These are phyloP conservation scores for Carposina sasakii DNA, from an alignment of 1,140 invertebrate species.

Conservation along the genomic window DNA sequence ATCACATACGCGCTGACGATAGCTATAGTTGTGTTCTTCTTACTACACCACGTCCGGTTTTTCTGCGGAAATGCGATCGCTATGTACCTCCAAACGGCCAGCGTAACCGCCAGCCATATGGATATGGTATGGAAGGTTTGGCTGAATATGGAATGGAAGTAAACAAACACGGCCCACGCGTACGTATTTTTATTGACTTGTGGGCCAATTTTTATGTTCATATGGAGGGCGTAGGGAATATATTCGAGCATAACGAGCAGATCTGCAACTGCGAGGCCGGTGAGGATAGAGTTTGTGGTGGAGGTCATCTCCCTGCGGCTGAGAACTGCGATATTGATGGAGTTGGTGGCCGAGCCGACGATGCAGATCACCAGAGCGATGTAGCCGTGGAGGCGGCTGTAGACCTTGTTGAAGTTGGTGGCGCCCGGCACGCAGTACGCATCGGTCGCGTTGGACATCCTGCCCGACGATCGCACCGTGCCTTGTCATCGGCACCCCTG, in stretches of 20 bases:
- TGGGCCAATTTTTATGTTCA: conserved; percentile 78
- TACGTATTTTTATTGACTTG: conserved; percentile 79
- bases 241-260: conserved; percentile 95
- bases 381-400: conserved; percentile 67
- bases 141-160: conserved; percentile 88
- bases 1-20: conserved; percentile 87
- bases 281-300: conserved; percentile 88
- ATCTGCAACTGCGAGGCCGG: conserved; percentile 93
- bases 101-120: conserved; percentile 91
- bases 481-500: conserved; percentile 45
- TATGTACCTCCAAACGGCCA: conserved; percentile 95
- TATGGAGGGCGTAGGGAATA: conserved; percentile 89
- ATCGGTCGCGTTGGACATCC: conserved; percentile 56
- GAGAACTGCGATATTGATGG: conserved; percentile 95
- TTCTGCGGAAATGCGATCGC: conserved; percentile 87
- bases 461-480: conserved; percentile 22
- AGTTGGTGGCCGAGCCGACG: conserved; percentile 93
- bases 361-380: conserved; percentile 82
- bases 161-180: conserved; percentile 85
- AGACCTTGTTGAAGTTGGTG: conserved; percentile 61
- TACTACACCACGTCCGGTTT: conserved; percentile 85
- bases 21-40: conserved; percentile 79
- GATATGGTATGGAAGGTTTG: conserved; percentile 93
- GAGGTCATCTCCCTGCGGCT: conserved; percentile 91
- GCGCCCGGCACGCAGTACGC: conserved; percentile 65